Base-by-base conservation (phyloP, 2,113 vertebrate genomes). In the Alaudala cheleensis region DNA sequence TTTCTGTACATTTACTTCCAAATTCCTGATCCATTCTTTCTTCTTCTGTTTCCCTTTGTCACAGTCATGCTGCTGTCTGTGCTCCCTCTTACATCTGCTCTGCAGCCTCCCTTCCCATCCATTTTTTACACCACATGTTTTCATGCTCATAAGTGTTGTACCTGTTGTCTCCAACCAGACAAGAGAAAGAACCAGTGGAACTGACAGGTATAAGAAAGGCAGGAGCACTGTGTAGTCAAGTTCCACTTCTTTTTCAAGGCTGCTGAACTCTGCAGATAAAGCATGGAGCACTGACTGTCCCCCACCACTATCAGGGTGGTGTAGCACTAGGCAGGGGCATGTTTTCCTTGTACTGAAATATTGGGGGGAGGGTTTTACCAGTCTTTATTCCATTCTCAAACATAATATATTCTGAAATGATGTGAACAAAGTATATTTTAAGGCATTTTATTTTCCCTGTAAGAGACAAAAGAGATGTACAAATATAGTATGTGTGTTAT, bases 401-500 rank as follows among this genome's bases (percentile, higher is more conserved):
- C 31, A 44, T 76, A 85, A 78, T 49, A 14, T 69, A 66, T 93
- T 93, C 82, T 81, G 67, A 89, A 95, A 81, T 49, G 31, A 28
- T 93, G 40, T 50, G 37, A 51, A 70, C 88, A 84, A 91, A 92
- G 8, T 6, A 8, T 82, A 66, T 82, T 33, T 87, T 44, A 80
- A 82, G 64, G 39, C 17, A 51, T 92, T 96, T 95, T 90, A 21
- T 79, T 93, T 88, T 86, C n/a, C 31, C 34, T 50, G 4, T 45
- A 50, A 86, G 60, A 96, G 56, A 93, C 58, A 88, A 94, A 77
- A 92, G 80, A 93, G 47, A 89, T 3, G 1, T 86, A 83, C 78
- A 86, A 83, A 79, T 92, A 61, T 4, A 65, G 11, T 67, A 54
- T 87, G 56, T 22, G 5, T 91, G 17, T 72, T 93, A 47, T 77